Conservation (phyloP, 2,113 vertebrate species). For the Esox niger region DNA sequence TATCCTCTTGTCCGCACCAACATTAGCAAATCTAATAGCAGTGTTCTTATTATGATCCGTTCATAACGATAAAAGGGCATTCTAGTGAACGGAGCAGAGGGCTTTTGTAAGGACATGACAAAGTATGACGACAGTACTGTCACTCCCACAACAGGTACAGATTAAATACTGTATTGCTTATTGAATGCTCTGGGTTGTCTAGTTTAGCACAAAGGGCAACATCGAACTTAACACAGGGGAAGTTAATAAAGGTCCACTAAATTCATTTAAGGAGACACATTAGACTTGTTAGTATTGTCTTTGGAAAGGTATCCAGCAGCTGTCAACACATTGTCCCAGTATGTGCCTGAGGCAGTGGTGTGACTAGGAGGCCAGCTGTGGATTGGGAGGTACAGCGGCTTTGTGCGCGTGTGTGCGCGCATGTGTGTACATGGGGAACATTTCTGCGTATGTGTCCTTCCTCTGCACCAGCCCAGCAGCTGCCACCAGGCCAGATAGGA, state of each 20-base stretch:
- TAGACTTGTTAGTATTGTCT: too few relatives aligned
- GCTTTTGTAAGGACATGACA: constrained; percentile 39
- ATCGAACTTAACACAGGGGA: too few relatives aligned
- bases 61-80: constrained; percentile 40
- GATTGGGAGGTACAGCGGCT: constrained; percentile 34
- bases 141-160: constrained; percentile 15
- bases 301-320: background rate
- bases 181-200: background rate
- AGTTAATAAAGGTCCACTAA: too few relatives aligned
- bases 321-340: constrained; percentile 37
- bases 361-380: constrained; percentile 44
- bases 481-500: constrained; percentile 64
- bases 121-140: constrained; percentile 2
- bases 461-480: constrained; percentile 51
- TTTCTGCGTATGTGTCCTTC: constrained; percentile 15
- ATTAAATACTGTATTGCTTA: constrained; percentile 8
- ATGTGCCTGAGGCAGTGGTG: constrained; percentile 45
- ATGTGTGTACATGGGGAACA: too few relatives aligned
- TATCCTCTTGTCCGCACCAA: constrained; percentile 24
- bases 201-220: too few relatives aligned
- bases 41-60: constrained; percentile 47
- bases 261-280: too few relatives aligned
- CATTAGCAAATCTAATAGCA: constrained; percentile 66
- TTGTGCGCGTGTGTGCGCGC: constrained; percentile 23
- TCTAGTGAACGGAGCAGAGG: constrained; percentile 38